Evolutionary conservation across 92 coral and sea anemone genomes (phyloP).

Genomic region (Umimayanthus kanabou): DNA sequence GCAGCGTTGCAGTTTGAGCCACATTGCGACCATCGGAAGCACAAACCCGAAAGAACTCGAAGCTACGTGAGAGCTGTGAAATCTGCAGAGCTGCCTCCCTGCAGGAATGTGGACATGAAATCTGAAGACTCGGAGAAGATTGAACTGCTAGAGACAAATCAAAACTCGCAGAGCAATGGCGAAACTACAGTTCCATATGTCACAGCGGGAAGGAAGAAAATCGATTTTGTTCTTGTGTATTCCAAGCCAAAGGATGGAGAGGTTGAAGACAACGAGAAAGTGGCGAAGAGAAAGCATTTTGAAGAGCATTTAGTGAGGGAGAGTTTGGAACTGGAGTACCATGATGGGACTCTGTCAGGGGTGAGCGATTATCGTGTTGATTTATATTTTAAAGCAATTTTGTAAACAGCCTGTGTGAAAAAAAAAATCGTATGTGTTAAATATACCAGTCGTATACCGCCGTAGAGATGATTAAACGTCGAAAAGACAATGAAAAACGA

Average conservation of each 20-base stretch:
- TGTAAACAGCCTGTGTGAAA: too few species aligned
- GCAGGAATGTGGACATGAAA: background rate
- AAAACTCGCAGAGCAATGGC: background rate
- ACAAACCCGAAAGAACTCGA: background rate
- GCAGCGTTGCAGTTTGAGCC: constrained; percentile 8
- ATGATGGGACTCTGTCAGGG: constrained; percentile 56
- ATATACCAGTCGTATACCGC: too few species aligned
- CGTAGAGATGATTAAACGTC: too few species aligned
- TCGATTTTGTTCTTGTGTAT: constrained; percentile 95
- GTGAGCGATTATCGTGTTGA: constrained; percentile 27
- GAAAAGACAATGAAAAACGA: too few species aligned
- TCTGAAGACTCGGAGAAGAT: constrained; percentile 1
- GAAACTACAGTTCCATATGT: background rate
- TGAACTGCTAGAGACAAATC: constrained; percentile 7
- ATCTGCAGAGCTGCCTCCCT: background rate
- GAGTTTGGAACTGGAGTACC: constrained; percentile 64
- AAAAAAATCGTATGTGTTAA: too few species aligned
- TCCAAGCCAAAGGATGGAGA: constrained; percentile 54
- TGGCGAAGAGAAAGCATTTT: constrained; percentile 51
- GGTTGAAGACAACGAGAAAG: constrained; percentile 65
- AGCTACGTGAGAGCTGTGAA: constrained; percentile 30
- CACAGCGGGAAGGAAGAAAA: constrained; percentile 37
- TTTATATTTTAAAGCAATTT: too few species aligned
- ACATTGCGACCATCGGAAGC: background rate
- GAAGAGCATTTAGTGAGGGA: constrained; percentile 62